Evolutionary conservation across 2,113 vertebrate genomes (phyloP).

Genomic region (Hippocampus guttulatus): DNA sequence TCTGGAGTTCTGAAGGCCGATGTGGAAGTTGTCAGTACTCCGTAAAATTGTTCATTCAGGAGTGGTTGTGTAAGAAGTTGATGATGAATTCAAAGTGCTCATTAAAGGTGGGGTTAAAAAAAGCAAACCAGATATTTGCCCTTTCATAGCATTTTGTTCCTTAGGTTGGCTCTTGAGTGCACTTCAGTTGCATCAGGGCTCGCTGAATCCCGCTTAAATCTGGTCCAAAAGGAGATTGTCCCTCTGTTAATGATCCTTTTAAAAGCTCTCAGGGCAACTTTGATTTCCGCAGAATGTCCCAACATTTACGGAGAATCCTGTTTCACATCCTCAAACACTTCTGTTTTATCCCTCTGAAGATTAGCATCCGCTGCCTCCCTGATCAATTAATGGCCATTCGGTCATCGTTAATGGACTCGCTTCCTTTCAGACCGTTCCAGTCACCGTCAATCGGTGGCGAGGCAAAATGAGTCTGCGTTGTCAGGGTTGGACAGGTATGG

Average conservation of each 20-base stretch:
- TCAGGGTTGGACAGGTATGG: constrained; percentile 48
- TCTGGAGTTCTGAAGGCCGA: not conserved
- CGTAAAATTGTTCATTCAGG: not conserved
- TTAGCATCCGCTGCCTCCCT: constrained; percentile 35
- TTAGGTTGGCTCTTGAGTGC: constrained; percentile 33
- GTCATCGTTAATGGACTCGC: constrained; percentile 53
- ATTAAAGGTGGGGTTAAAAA: not conserved
- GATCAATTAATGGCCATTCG: constrained; percentile 40
- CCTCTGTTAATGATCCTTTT: constrained; percentile 36
- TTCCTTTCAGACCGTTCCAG: constrained; percentile 39
- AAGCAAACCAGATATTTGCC: not conserved
- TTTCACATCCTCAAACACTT: constrained; percentile 26
- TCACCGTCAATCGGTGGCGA: constrained; percentile 43
- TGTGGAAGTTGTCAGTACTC: not conserved
- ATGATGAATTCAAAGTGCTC: constrained; percentile 10
- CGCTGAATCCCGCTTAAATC: constrained; percentile 13
- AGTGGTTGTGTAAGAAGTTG: not conserved
- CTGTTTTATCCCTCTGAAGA: constrained; percentile 31
- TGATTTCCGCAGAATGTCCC: constrained; percentile 5
- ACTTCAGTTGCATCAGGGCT: constrained; percentile 18
- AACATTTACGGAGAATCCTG: constrained; percentile 15
- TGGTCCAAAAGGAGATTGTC: constrained; percentile 17
- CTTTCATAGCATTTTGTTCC: constrained; percentile 37
- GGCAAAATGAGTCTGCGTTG: constrained; percentile 51
- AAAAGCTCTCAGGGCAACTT: constrained; percentile 31